These are phyloP conservation scores for Lucilia sericata DNA, from an alignment of 1,140 invertebrate species.

Conservation along the genomic window DNA sequence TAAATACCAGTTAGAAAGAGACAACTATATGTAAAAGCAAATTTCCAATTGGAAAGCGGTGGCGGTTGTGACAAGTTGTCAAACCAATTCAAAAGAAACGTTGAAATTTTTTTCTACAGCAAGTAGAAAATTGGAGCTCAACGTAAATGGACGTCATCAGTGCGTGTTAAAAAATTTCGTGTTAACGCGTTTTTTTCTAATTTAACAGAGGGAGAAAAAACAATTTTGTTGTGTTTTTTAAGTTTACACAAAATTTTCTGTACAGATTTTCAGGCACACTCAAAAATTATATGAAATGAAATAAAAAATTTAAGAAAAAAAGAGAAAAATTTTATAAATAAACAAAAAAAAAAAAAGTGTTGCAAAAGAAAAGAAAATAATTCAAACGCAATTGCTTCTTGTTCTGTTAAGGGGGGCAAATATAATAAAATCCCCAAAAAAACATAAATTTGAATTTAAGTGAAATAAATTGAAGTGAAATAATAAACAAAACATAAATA, in stretches of 20 bases:
- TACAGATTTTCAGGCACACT: background rate
- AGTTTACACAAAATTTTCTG: conserved; percentile 13
- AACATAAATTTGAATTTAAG: background rate
- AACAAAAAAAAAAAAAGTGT: background rate
- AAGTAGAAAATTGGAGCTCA: conserved; percentile 39
- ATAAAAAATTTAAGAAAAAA: background rate
- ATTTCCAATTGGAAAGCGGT: conserved; percentile 22
- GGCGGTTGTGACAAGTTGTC: conserved; percentile 22
- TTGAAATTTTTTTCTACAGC: conserved; percentile 4
- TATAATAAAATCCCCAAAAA: background rate
- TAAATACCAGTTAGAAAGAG: background rate
- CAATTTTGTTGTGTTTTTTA: background rate
- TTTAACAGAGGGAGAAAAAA: background rate
- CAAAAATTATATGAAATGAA: background rate
- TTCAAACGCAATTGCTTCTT: background rate
- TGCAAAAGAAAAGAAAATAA: background rate
- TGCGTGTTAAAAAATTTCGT: background rate
- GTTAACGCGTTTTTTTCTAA: conserved; percentile 8
- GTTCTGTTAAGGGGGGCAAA: background rate
- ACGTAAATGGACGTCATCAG: conserved; percentile 6
- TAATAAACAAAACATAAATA: background rate
- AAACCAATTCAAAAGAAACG: conserved; percentile 27
- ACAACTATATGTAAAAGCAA: background rate
- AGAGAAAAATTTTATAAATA: background rate
- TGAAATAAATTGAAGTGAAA: background rate